These are phyloP conservation scores for Serinus canaria DNA, from an alignment of 2,113 vertebrate genomes.

Conservation along the genomic window DNA sequence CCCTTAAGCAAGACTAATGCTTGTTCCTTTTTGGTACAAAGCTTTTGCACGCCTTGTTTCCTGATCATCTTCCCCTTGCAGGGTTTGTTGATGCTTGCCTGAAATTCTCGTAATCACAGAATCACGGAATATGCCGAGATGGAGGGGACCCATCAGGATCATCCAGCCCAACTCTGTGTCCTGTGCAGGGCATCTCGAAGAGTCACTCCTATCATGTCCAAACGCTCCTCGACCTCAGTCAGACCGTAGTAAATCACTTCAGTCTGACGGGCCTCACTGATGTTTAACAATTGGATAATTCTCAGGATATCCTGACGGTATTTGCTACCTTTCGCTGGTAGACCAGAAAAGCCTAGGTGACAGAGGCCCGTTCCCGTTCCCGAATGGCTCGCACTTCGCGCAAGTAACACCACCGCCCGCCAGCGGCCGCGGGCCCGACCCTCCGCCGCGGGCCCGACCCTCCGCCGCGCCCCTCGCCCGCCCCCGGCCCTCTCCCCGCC, in stretches of 20 bases:
- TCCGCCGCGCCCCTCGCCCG: not conserved
- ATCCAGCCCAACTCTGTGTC: too few species aligned
- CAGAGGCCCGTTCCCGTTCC: fast-evolving
- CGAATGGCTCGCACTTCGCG: fast-evolving
- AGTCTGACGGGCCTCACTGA: not conserved
- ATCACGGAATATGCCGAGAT: not conserved
- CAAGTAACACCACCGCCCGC: not conserved
- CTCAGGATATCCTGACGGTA: fast-evolving
- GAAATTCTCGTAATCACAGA: not conserved
- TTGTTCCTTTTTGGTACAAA: not conserved
- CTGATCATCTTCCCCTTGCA: not conserved
- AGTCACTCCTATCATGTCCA: not conserved
- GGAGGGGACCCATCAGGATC: not conserved
- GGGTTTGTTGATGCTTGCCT: not conserved
- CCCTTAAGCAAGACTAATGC: not conserved
- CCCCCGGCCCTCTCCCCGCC: too few species aligned
- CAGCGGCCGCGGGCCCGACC: not conserved
- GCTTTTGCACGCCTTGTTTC: not conserved
- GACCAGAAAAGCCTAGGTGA: fast-evolving
- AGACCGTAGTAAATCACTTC: not conserved
- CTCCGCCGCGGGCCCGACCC: too few species aligned
- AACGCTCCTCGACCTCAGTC: not conserved
- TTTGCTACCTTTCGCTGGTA: fast-evolving
- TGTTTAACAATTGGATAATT: fast-evolving
- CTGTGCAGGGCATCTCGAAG: too few species aligned